phyloP scores from a whole-genome alignment of 1,140 invertebrate species.

The Pectinophora gossypiella region DNA sequence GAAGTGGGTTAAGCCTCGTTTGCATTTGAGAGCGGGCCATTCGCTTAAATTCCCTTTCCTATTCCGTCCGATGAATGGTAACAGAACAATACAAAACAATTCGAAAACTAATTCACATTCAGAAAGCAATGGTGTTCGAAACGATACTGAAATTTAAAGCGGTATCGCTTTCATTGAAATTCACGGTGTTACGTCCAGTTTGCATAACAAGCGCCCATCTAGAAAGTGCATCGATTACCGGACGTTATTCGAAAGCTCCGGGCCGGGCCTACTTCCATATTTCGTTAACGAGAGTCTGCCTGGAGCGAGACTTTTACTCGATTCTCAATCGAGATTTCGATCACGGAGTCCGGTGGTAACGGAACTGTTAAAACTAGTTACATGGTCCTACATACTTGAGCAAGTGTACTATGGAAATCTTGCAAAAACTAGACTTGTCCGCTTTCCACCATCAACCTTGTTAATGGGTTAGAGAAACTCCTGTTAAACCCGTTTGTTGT shows the following conservation, averaged over 20 bases:
- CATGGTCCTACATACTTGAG: slow-evolving; percentile 43
- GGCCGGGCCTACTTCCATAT: slow-evolving; percentile 57
- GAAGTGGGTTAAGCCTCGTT: not conserved
- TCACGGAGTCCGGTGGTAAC: slow-evolving; percentile 28
- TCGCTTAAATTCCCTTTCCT: not conserved
- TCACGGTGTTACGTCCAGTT: slow-evolving; percentile 60
- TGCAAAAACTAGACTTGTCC: slow-evolving; percentile 61
- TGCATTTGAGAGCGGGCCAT: not conserved
- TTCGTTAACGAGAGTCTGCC: slow-evolving; percentile 50
- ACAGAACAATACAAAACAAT: not conserved
- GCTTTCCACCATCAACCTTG: slow-evolving; percentile 62
- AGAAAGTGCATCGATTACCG: slow-evolving; percentile 64
- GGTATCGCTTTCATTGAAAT: slow-evolving; percentile 54
- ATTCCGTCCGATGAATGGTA: not conserved
- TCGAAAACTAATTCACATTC: slow-evolving; percentile 47
- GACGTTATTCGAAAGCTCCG: slow-evolving; percentile 61
- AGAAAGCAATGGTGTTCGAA: slow-evolving; percentile 5
- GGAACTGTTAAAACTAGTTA: slow-evolving; percentile 54
- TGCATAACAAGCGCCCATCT: slow-evolving; percentile 65
- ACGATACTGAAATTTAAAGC: slow-evolving; percentile 35
- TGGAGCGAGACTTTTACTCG: slow-evolving; percentile 61
- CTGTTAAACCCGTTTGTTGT: slow-evolving; percentile 34
- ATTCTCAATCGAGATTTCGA: slow-evolving; percentile 40
- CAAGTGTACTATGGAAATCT: slow-evolving; percentile 41
- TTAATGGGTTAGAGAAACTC: slow-evolving; percentile 62